Conservation (phyloP, 2,888 invertebrate species). For the Argyra leucocephala region DNA sequence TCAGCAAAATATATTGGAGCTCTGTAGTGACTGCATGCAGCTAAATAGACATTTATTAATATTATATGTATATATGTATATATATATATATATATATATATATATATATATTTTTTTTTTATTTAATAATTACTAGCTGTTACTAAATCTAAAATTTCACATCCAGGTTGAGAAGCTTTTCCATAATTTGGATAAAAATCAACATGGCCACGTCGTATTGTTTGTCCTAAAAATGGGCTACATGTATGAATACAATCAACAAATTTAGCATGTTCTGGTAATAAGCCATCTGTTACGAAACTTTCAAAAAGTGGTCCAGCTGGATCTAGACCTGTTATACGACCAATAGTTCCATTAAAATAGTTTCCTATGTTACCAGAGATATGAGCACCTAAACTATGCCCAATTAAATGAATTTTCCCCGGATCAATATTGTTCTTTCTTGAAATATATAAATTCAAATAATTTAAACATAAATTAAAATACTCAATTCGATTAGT, state of each 20-base stretch:
- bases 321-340: constrained; percentile 39
- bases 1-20: constrained; percentile 39
- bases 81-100: not conserved
- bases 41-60: too few species aligned
- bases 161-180: constrained; percentile 36
- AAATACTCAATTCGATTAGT: too few species aligned
- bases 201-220: constrained; percentile 34
- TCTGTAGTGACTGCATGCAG: constrained; percentile 39
- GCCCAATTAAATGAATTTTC: constrained; percentile 37
- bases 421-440: constrained; percentile 24
- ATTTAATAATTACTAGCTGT: constrained; percentile 27
- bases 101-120: not conserved
- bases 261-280: constrained; percentile 32
- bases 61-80: too few species aligned
- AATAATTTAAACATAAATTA: too few species aligned
- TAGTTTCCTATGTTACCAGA: constrained; percentile 35
- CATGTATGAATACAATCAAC: constrained; percentile 43
- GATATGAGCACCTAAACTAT: constrained; percentile 40
- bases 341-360: constrained; percentile 36
- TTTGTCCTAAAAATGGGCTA: constrained; percentile 36
- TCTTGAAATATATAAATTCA: constrained; percentile 20
- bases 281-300: constrained; percentile 32
- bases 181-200: constrained; percentile 43
- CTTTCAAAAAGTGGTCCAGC: constrained; percentile 38
- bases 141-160: constrained; percentile 31